phyloP scores from a whole-genome alignment of 2,888 invertebrate genomes.

The Scaeva pyrastri region DNA sequence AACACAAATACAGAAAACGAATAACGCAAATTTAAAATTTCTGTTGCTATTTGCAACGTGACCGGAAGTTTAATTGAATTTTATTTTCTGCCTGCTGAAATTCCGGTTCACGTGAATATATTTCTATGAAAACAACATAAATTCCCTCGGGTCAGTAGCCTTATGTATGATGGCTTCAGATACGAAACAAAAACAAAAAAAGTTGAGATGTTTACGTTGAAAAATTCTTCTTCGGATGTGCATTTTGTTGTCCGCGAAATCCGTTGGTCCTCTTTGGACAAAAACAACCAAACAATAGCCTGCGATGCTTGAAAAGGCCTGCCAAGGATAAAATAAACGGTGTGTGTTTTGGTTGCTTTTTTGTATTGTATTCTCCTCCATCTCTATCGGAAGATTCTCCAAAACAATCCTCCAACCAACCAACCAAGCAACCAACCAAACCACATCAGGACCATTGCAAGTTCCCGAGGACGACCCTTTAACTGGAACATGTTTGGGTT shows the following conservation, averaged over 20 bases:
- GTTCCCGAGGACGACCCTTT: conserved; percentile 53
- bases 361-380: not conserved
- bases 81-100: conserved; percentile 21
- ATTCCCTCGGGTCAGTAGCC: conserved; percentile 52
- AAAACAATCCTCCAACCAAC: conserved; percentile 13
- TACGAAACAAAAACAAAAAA: not conserved
- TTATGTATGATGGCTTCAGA: conserved; percentile 2
- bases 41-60: conserved; percentile 31
- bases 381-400: conserved; percentile 20
- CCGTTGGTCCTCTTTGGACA: conserved; percentile 37
- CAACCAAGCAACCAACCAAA: not conserved
- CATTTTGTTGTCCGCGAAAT: conserved; percentile 53
- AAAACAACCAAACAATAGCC: conserved; percentile 32
- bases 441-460: not conserved
- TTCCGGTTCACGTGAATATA: conserved; percentile 29
- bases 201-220: conserved; percentile 25
- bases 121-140: conserved; percentile 28
- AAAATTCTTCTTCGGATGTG: conserved; percentile 46
- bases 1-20: not conserved
- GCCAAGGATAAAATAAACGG: conserved; percentile 54
- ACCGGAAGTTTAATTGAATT: conserved; percentile 65
- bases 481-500: conserved; percentile 63
- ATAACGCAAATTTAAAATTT: not conserved
- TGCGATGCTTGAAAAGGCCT: conserved; percentile 26
- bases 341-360: not conserved